Conservation (phyloP, 2,113 vertebrate species). For the Vidua chalybeata region DNA sequence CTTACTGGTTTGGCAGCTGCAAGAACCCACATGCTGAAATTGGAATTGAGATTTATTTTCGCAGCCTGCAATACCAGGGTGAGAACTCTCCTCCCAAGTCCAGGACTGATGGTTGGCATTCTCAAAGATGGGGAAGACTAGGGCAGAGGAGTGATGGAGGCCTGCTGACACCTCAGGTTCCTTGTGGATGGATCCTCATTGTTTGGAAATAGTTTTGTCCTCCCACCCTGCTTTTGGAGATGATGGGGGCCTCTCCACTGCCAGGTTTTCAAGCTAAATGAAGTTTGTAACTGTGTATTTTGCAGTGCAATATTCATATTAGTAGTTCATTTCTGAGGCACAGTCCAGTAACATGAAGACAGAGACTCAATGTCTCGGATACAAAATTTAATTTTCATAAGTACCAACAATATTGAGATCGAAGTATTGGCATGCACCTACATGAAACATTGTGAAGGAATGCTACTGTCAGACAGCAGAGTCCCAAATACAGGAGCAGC, state of each 20-base stretch:
- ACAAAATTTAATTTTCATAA: background rate
- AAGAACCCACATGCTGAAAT: background rate
- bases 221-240: background rate
- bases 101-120: background rate
- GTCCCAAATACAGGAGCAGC: background rate
- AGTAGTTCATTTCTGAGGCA: background rate
- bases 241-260: accelerated
- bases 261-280: background rate
- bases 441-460: background rate
- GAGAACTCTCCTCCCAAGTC: background rate
- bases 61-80: background rate
- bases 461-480: background rate
- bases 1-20: background rate
- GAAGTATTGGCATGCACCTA: background rate
- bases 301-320: background rate
- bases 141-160: background rate
- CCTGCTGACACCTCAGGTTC: background rate
- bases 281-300: background rate
- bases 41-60: background rate
- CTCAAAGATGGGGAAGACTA: background rate
- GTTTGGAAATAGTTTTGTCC: background rate
- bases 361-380: background rate
- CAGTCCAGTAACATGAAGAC: background rate
- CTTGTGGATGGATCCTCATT: background rate
- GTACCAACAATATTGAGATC: background rate